Evolutionary conservation across 2,797 vertebrate species (phyloP).

Genomic region (Agapornis canus): DNA sequence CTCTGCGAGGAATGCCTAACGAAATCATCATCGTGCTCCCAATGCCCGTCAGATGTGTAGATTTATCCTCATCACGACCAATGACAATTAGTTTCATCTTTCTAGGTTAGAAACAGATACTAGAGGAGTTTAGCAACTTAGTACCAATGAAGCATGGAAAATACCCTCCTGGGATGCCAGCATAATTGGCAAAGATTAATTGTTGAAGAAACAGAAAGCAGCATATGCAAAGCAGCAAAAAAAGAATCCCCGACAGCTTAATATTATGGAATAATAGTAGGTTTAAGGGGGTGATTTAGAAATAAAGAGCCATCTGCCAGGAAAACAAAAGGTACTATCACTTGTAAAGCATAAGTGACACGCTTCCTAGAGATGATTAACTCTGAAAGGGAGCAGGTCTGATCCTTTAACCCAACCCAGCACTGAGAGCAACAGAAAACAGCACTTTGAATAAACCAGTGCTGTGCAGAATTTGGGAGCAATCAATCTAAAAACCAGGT

Average conservation of each 20-base stretch:
- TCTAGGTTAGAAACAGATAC: slow-evolving; percentile 9
- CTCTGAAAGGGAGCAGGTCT: neutral
- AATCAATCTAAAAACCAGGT: neutral
- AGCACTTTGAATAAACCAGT: neutral
- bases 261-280: neutral
- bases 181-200: slow-evolving; percentile 60
- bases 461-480: neutral
- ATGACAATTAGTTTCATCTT: slow-evolving; percentile 35
- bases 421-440: neutral
- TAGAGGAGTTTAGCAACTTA: slow-evolving; percentile 20
- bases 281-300: neutral
- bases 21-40: neutral
- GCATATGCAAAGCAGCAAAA: neutral
- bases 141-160: slow-evolving; percentile 45
- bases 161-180: slow-evolving; percentile 13
- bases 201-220: slow-evolving; percentile 42
- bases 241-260: neutral
- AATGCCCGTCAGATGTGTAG: neutral
- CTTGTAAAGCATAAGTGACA: neutral
- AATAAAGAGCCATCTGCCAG: neutral
- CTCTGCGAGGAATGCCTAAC: neutral
- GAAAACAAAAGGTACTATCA: neutral
- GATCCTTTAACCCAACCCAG: neutral
- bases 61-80: slow-evolving; percentile 12
- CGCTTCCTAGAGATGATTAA: neutral